These are phyloP conservation scores for Eupeodes corollae DNA, from an alignment of 1,140 invertebrate species.

Conservation along the genomic window DNA sequence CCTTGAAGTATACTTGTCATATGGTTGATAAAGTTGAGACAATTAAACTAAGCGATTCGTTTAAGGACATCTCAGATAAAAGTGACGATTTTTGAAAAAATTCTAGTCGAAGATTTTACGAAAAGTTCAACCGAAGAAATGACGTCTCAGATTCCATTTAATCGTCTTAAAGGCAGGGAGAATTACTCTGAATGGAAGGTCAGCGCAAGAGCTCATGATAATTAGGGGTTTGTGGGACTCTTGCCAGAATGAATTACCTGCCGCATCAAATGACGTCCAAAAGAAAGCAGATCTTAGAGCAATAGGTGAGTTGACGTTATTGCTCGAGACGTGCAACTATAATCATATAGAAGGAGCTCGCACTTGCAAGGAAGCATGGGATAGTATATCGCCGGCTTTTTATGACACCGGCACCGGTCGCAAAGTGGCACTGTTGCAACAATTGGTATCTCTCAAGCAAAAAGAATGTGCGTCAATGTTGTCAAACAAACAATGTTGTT, in stretches of 20 bases:
- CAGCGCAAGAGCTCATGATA: not conserved
- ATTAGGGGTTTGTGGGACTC: conserved; percentile 2
- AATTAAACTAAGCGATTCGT: too few relatives aligned
- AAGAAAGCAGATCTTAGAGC: conserved; percentile 1
- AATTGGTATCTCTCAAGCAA: conserved; percentile 2
- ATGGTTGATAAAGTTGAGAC: too few relatives aligned
- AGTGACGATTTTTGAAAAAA: too few relatives aligned
- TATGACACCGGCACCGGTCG: not conserved
- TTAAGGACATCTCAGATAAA: too few relatives aligned
- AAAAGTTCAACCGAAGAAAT: too few relatives aligned
- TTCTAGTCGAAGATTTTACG: too few relatives aligned
- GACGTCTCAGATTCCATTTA: too few relatives aligned
- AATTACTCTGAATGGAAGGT: too few relatives aligned
- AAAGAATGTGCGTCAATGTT: not conserved
- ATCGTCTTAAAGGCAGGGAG: too few relatives aligned
- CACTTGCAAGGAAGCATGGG: conserved; percentile 3
- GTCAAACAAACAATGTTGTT: too few relatives aligned
- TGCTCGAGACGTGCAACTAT: conserved; percentile 4
- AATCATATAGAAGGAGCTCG: not conserved
- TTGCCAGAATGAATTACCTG: not conserved
- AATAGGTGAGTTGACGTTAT: conserved; percentile 5
- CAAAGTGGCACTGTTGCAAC: conserved; percentile 2
- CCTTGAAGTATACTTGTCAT: too few relatives aligned
- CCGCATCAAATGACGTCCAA: not conserved
- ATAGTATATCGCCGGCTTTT: not conserved